Base-by-base conservation (phyloP, 2,113 vertebrate species). In the Antigone vipio region DNA sequence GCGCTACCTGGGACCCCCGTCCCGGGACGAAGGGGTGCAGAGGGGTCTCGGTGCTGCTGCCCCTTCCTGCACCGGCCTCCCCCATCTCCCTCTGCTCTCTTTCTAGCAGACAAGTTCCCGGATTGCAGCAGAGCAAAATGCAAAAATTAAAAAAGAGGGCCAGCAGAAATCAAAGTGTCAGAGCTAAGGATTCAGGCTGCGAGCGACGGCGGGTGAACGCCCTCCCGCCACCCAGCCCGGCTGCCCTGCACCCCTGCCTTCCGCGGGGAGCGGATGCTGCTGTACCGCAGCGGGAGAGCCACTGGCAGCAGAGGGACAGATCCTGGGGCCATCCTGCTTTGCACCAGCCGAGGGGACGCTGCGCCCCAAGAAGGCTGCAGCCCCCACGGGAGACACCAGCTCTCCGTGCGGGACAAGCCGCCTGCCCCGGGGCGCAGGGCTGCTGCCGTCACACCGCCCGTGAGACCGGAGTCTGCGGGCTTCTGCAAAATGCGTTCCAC, bases 111-210 rank as follows among this genome's bases (percentile, higher is more conserved):
- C 15, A 5, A 52, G 16, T 23, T 35, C 38, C 42, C 5, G 2
- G 30, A 3, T 16, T 4, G 3, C 0, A 38, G 19, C 66, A 67
- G 20, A 17, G 38, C 7, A 68, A 67, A 55, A 59, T 0, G 4
- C 21, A 30, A 32, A 1, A 1, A 2, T 19, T 3, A 5, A 47
- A 49, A 32, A 32, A 38, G 9, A n/a, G 13, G 35, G 52, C 1
- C 7, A 12, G 69, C 42, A 64, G 35, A 11, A 60, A 49, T 4
- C 9, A 7, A 18, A 35, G 0, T 0, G 72, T 7, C 3, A 12
- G 6, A 7, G 1, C 3, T 0, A 6, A 67, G 22, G 67, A 9
- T 10, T 52, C 1, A 15, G 18, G 14, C 0, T 5, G 5, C 4
- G 3, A 32, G n/a, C n/a, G 2, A 23, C 0, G 0, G 17, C 22